Evolutionary conservation across 2,888 invertebrate genomes (phyloP).

Genomic region (Molorchus minor): DNA sequence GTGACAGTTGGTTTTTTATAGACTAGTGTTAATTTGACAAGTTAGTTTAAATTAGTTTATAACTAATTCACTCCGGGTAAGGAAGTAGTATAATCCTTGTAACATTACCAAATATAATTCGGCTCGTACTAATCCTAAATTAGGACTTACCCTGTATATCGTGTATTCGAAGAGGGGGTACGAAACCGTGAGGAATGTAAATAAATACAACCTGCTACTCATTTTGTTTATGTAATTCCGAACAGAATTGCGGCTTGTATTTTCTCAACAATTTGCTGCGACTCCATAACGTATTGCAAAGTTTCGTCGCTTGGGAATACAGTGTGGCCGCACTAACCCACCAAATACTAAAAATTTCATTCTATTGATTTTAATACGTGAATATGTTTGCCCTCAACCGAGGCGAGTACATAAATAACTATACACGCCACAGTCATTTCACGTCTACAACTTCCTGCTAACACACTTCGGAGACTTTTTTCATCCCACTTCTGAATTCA

Average conservation of each 20-base stretch:
- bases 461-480: too few species aligned
- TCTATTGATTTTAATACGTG: conserved; percentile 6
- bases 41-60: too few species aligned
- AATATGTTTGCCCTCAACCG: neutral
- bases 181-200: neutral
- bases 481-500: too few species aligned
- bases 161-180: too few species aligned
- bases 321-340: conserved; percentile 6
- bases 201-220: conserved; percentile 15
- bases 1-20: too few species aligned
- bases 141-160: too few species aligned
- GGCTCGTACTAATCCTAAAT: too few species aligned
- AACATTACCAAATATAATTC: too few species aligned
- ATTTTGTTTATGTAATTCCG: conserved; percentile 23
- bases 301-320: conserved; percentile 31
- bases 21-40: too few species aligned
- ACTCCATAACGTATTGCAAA: conserved; percentile 29
- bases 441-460: too few species aligned
- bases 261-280: conserved; percentile 38
- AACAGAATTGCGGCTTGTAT: conserved; percentile 26
- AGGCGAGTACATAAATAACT: neutral
- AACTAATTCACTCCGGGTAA: too few species aligned
- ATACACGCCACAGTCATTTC: neutral
- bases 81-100: too few species aligned
- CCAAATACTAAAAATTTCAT: conserved; percentile 9